These are phyloP conservation scores for Anisognathus igniventris DNA, from an alignment of 2,797 vertebrate genomes.

Conservation along the genomic window DNA sequence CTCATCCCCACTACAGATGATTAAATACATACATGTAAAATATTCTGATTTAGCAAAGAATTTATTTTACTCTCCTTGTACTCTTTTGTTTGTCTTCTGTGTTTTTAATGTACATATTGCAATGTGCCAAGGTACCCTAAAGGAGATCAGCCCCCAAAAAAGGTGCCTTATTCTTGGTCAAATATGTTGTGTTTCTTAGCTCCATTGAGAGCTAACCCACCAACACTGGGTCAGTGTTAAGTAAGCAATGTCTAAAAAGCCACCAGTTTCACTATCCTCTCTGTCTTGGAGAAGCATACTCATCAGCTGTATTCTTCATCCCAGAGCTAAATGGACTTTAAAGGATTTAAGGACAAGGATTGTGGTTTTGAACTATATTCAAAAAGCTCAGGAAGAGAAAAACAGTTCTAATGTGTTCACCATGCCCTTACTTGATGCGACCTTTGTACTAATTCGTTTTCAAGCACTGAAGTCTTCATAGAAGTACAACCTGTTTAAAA, in stretches of 20 bases:
- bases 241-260: neutral
- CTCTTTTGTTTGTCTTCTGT: neutral
- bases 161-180: neutral
- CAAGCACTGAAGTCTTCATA: neutral
- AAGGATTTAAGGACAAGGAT: neutral
- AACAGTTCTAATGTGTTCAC: neutral
- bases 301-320: neutral
- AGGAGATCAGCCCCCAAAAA: neutral
- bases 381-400: neutral
- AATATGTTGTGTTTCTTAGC: neutral
- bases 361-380: neutral
- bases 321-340: neutral
- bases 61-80: neutral
- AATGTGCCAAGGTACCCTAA: neutral
- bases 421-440: neutral
- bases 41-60: neutral
- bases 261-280: neutral
- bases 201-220: neutral
- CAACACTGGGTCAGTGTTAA: neutral
- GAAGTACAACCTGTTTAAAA: neutral
- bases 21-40: neutral
- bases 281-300: neutral
- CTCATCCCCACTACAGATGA: neutral
- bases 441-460: neutral
- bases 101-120: neutral